These are phyloP conservation scores for Sarcophaga subvicina DNA, from an alignment of 2,888 invertebrate species.

Conservation along the genomic window DNA sequence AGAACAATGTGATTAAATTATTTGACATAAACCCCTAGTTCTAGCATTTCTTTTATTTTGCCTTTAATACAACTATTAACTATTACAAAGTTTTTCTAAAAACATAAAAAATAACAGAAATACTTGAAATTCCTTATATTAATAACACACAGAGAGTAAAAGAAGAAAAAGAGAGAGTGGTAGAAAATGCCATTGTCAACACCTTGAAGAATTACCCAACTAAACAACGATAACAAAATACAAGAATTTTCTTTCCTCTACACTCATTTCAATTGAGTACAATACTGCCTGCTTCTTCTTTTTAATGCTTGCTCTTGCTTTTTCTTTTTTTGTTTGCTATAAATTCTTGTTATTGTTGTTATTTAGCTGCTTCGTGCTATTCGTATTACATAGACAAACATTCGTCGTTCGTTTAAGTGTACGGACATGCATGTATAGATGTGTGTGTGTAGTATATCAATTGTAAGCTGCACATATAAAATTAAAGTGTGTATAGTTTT, in stretches of 20 bases:
- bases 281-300: slow-evolving; percentile 41
- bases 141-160: not conserved
- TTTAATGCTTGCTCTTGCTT: slow-evolving; percentile 9
- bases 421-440: slow-evolving; percentile 1
- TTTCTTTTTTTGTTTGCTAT: slow-evolving; percentile 36
- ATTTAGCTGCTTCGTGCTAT: slow-evolving; percentile 55
- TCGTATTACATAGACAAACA: slow-evolving; percentile 34
- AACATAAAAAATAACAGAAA: slow-evolving; percentile 23
- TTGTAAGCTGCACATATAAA: slow-evolving; percentile 47
- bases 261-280: slow-evolving; percentile 65
- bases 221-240: slow-evolving; percentile 13
- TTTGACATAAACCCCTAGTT: no score
- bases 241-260: slow-evolving; percentile 50
- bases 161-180: not conserved
- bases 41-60: no score
- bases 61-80: no score
- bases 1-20: no score
- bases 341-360: slow-evolving; percentile 32
- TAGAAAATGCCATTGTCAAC: slow-evolving; percentile 42
- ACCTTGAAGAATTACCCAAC: slow-evolving; percentile 39
- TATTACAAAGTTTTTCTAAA: not conserved
- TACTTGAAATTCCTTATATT: not conserved
- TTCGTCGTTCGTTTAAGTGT: not conserved
- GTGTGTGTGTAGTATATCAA: slow-evolving; percentile 46
- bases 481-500: slow-evolving; percentile 39